Evolutionary conservation across 2,113 vertebrate species (phyloP).

Genomic region (Lagopus muta): DNA sequence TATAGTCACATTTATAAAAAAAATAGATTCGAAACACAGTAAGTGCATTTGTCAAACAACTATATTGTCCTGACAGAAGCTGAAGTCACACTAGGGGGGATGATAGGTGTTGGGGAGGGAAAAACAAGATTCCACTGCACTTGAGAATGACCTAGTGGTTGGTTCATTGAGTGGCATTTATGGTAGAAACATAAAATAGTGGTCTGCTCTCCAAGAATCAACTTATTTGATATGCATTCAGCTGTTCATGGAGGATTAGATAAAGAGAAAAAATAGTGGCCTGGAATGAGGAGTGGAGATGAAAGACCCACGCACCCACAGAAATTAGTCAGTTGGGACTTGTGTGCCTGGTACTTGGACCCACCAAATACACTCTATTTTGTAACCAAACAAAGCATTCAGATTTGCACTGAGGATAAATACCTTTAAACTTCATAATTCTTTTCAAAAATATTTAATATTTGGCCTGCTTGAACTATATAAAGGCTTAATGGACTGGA

Average conservation of each 20-base stretch:
- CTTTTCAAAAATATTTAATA: slow-evolving; percentile 31
- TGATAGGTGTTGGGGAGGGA: slow-evolving; percentile 32
- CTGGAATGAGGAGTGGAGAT: background rate
- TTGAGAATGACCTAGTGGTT: slow-evolving; percentile 84
- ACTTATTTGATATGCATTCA: background rate
- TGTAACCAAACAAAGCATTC: slow-evolving; percentile 56
- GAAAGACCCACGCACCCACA: background rate
- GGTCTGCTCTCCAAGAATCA: slow-evolving; percentile 41
- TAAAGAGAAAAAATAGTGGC: slow-evolving; percentile 1
- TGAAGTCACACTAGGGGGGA: slow-evolving; percentile 42
- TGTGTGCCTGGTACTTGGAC: background rate
- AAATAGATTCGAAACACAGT: background rate
- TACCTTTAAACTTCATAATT: slow-evolving; percentile 50
- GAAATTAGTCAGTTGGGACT: background rate
- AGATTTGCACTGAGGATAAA: slow-evolving; percentile 37
- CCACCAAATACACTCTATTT: slow-evolving; percentile 37
- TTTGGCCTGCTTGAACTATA: slow-evolving; percentile 50
- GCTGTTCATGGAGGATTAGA: background rate
- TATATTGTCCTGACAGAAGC: background rate
- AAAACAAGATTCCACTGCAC: slow-evolving; percentile 74
- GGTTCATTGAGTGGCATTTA: slow-evolving; percentile 77
- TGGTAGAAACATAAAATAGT: slow-evolving; percentile 61
- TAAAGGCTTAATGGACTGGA: slow-evolving; percentile 44
- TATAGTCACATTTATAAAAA: background rate
- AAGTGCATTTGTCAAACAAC: background rate